Percentiles rank a stretch among this genome's conserved stretches.
phyloP scores from a whole-genome alignment of 2,113 vertebrate genomes.

The Mellivora capensis region DNA sequence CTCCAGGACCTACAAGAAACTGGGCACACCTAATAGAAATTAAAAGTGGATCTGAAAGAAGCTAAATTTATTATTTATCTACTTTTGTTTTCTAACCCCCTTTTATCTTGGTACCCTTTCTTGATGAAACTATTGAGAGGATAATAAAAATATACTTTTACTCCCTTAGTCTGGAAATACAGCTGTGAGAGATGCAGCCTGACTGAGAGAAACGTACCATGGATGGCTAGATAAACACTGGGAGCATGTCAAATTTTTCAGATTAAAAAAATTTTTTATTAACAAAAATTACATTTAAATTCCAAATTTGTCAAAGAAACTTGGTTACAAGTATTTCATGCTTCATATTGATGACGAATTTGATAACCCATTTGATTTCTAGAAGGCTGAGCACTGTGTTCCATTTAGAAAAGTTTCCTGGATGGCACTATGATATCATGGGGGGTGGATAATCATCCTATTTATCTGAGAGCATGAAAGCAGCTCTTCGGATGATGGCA shows the following conservation, averaged over 20 bases:
- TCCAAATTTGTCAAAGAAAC: not conserved
- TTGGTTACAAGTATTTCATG: not conserved
- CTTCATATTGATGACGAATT: not conserved
- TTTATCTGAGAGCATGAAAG: slow-evolving; percentile 27
- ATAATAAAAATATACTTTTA: not conserved
- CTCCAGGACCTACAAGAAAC: not conserved
- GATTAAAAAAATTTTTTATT: not conserved
- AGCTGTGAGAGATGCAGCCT: not conserved
- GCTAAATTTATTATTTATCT: not conserved
- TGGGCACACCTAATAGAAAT: not conserved
- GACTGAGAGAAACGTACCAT: not conserved
- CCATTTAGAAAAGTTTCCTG: not conserved
- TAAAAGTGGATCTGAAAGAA: not conserved
- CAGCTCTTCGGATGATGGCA: not conserved
- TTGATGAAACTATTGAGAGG: not conserved
- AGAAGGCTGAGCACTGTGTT: not conserved
- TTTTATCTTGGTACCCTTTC: not conserved
- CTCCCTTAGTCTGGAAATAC: not conserved
- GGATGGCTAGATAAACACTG: not conserved
- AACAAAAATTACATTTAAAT: slow-evolving; percentile 19
- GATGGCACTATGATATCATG: not conserved
- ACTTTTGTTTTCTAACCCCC: not conserved
- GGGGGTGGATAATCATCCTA: not conserved
- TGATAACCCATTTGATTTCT: not conserved
- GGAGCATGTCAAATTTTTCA: not conserved